phyloP scores from a whole-genome alignment of 2,888 invertebrate genomes.

The Kuschelorhynchus macadamiae region DNA sequence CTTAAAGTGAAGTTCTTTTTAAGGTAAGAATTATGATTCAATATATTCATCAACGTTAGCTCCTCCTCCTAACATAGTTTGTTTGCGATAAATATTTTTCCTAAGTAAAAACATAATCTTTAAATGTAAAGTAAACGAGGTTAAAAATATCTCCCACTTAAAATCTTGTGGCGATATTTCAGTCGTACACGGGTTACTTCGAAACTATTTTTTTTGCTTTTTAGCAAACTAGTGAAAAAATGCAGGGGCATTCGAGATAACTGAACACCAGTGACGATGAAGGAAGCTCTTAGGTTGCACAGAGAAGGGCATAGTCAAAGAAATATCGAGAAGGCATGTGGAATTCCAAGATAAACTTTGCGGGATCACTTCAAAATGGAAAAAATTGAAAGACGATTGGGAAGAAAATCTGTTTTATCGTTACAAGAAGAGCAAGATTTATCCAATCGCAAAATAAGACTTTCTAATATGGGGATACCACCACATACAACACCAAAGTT shows the following conservation, averaged over 20 bases:
- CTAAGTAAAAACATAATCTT: too few species aligned
- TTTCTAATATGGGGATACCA: slow-evolving; percentile 17
- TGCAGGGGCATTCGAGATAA: slow-evolving; percentile 34
- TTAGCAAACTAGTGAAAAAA: slow-evolving; percentile 7
- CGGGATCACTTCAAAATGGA: slow-evolving; percentile 33
- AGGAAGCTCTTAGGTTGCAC: slow-evolving; percentile 29
- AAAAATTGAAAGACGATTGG: slow-evolving; percentile 13
- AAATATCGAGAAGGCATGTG: slow-evolving; percentile 26
- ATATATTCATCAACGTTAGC: too few species aligned
- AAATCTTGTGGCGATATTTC: too few species aligned
- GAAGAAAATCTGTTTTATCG: slow-evolving; percentile 23
- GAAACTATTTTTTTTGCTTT: slow-evolving; percentile 6
- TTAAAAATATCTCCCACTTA: too few species aligned
- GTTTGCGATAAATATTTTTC: too few species aligned
- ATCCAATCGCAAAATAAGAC: background rate
- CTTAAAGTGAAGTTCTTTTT: too few species aligned
- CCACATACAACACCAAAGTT: slow-evolving; percentile 28
- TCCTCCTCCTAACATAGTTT: too few species aligned
- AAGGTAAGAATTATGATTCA: too few species aligned
- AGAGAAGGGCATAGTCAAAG: slow-evolving; percentile 33
- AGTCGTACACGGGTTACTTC: background rate
- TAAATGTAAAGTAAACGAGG: too few species aligned
- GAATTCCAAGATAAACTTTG: slow-evolving; percentile 39
- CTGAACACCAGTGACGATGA: slow-evolving; percentile 44
- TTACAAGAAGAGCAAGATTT: slow-evolving; percentile 31